Percentiles rank a stretch among this genome's conserved stretches.
Conservation (phyloP, 2,888 invertebrate genomes). For the Perizoma affinitatum region DNA sequence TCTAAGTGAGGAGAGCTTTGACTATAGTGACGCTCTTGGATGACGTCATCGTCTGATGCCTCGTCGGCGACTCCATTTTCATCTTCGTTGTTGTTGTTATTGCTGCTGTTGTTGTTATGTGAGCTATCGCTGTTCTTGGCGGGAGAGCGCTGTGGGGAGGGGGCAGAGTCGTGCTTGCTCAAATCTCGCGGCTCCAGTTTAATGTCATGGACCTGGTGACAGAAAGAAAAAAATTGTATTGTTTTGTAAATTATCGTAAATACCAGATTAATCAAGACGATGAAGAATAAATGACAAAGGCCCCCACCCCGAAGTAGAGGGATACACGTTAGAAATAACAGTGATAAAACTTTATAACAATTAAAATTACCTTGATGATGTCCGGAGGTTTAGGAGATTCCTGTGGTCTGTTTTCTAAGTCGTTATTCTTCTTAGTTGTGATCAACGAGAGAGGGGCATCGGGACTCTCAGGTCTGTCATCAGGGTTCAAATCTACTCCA, state of each 20-base stretch:
- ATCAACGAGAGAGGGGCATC: slow-evolving; percentile 88
- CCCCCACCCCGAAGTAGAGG: too few species aligned
- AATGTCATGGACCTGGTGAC: slow-evolving; percentile 78
- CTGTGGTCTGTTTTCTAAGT: slow-evolving; percentile 76
- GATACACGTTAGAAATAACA: too few species aligned
- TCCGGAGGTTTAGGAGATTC: slow-evolving; percentile 82
- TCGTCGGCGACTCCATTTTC: slow-evolving; percentile 80
- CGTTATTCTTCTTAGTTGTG: slow-evolving; percentile 83
- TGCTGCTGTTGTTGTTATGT: slow-evolving; percentile 73
- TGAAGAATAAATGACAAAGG: too few species aligned
- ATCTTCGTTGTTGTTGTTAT: slow-evolving; percentile 74
- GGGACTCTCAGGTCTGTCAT: slow-evolving; percentile 86
- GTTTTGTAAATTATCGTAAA: neutral
- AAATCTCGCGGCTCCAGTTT: slow-evolving; percentile 82
- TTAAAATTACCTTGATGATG: slow-evolving; percentile 70
- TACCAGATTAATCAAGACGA: too few species aligned
- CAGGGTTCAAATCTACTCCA: slow-evolving; percentile 78
- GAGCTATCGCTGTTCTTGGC: slow-evolving; percentile 83
- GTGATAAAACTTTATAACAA: too few species aligned
- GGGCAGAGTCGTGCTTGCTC: slow-evolving; percentile 65
- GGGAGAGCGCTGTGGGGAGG: slow-evolving; percentile 80
- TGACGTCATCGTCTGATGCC: slow-evolving; percentile 76
- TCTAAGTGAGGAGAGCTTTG: slow-evolving; percentile 75
- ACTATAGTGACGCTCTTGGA: slow-evolving; percentile 72
- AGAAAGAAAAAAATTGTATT: slow-evolving; percentile 28